These are phyloP conservation scores for Epizoanthus fatuus DNA, from an alignment of 92 coral and sea anemone genomes.

Conservation along the genomic window DNA sequence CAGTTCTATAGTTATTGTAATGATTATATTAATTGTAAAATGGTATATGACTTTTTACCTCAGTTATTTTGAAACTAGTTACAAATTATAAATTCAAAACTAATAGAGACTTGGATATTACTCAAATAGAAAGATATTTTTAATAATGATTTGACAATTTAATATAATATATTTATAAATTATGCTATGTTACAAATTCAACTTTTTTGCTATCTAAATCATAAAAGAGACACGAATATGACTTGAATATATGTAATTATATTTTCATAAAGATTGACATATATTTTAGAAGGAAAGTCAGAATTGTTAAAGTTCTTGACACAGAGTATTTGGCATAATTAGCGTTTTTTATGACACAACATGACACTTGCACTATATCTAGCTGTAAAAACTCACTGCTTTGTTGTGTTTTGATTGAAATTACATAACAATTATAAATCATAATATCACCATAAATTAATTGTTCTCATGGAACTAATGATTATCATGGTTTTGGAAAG, in stretches of 20 bases:
- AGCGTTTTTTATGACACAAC: slow-evolving; percentile 16
- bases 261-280: too few relatives aligned
- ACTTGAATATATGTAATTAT: too few relatives aligned
- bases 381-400: slow-evolving; percentile 14
- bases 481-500: too few relatives aligned
- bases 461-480: too few relatives aligned
- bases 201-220: too few relatives aligned
- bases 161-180: neutral
- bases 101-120: too few relatives aligned
- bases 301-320: slow-evolving; percentile 12
- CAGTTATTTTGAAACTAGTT: slow-evolving; percentile 10
- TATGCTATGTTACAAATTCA: too few relatives aligned
- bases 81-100: neutral
- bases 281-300: neutral
- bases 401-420: slow-evolving; percentile 20
- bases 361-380: neutral
- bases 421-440: slow-evolving; percentile 7
- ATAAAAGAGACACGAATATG: too few relatives aligned
- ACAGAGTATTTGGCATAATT: slow-evolving; percentile 11
- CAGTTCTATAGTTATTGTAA: slow-evolving; percentile 9
- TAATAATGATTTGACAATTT: neutral
- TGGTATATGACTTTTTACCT: neutral
- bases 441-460: neutral
- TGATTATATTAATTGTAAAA: slow-evolving; percentile 15
- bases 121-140: too few relatives aligned